phyloP scores from a whole-genome alignment of 2,113 vertebrate genomes.

The Callithrix jacchus region DNA sequence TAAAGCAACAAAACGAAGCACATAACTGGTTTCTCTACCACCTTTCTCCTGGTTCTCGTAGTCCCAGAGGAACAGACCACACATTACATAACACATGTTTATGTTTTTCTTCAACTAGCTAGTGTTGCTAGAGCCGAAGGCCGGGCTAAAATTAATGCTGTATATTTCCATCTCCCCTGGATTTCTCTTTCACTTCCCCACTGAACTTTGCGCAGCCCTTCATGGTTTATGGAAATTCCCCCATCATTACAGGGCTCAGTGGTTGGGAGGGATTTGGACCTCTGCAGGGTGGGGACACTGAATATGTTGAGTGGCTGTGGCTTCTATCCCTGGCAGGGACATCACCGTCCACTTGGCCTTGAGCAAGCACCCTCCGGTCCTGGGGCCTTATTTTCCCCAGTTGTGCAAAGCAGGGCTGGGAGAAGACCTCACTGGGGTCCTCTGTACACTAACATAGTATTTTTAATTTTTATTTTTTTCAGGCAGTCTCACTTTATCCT shows the following conservation, averaged over 20 bases:
- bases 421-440: not conserved
- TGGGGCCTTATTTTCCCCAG: rapidly evolving
- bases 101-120: not conserved
- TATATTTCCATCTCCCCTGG: not conserved
- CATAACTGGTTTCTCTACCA: not conserved
- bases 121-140: no score
- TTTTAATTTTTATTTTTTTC: no score
- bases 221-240: not conserved
- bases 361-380: not conserved
- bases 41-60: not conserved
- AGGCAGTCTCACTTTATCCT: no score
- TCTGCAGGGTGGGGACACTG: not conserved
- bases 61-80: no score
- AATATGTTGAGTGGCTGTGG: not conserved
- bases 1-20: rapidly evolving
- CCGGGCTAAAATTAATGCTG: not conserved
- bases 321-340: not conserved
- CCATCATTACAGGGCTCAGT: not conserved
- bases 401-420: rapidly evolving
- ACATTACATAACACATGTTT: rapidly evolving
- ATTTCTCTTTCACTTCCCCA: rapidly evolving
- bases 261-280: no score
- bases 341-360: not conserved
- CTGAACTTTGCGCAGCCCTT: not conserved
- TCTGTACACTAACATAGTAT: rapidly evolving